These are phyloP conservation scores for Phrynocephalus guinanensis DNA, from an alignment of 2,797 vertebrate genomes.

Conservation along the genomic window DNA sequence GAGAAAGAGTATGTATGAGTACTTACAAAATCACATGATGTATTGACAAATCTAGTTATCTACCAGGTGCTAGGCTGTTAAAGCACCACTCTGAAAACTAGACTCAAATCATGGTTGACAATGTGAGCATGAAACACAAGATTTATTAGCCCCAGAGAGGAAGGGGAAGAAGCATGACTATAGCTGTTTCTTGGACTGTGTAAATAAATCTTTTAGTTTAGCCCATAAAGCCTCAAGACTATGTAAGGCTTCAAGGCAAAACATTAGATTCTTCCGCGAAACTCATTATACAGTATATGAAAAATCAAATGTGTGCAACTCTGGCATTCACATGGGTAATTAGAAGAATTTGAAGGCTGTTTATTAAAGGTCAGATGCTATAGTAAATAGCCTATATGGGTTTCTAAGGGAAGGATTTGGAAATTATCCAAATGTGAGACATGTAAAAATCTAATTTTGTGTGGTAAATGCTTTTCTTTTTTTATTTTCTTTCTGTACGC, in stretches of 20 bases:
- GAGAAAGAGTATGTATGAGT: neutral
- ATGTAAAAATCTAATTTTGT: neutral
- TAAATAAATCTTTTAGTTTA: neutral
- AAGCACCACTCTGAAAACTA: neutral
- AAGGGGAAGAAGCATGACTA: neutral
- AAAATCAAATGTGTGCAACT: conserved; percentile 2
- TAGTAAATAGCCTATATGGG: neutral
- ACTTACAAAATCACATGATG: neutral
- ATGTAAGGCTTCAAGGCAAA: neutral
- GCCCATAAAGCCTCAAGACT: neutral
- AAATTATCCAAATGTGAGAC: neutral
- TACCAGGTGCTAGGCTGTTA: neutral
- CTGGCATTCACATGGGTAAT: neutral
- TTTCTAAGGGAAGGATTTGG: neutral
- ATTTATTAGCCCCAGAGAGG: neutral
- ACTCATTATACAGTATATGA: neutral
- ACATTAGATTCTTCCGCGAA: neutral
- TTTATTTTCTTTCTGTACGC: no score
- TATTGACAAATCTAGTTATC: neutral
- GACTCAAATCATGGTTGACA: neutral
- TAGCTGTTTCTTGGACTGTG: neutral
- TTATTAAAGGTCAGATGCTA: neutral
- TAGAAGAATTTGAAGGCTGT: neutral
- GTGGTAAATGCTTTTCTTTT: neutral
- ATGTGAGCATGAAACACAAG: neutral